Evolutionary conservation across 2,113 vertebrate species (phyloP).

Genomic region (Seriola quinqueradiata): DNA sequence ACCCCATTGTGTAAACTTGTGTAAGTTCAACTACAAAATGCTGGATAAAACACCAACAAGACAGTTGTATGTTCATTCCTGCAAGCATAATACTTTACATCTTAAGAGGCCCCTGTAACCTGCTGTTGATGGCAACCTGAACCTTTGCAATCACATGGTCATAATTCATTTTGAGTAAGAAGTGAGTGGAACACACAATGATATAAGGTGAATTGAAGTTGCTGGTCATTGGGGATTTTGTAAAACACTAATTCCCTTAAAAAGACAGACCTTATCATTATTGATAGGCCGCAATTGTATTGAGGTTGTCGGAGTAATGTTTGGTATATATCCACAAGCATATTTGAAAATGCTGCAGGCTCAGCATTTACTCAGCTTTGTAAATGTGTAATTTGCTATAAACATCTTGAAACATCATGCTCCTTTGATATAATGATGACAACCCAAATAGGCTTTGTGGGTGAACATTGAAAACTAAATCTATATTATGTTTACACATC

Average conservation of each 20-base stretch:
- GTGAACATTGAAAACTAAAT: not conserved
- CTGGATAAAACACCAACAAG: not conserved
- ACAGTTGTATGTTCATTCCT: not conserved
- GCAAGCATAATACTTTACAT: not conserved
- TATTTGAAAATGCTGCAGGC: not conserved
- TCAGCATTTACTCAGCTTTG: not conserved
- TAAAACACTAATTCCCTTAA: not conserved
- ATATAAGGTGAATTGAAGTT: not conserved
- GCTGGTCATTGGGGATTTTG: not conserved
- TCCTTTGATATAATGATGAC: not conserved
- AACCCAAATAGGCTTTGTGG: not conserved
- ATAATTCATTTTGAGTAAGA: not conserved
- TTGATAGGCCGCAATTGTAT: not conserved
- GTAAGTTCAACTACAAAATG: not conserved
- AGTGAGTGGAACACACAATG: not conserved
- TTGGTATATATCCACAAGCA: slow-evolving; percentile 2
- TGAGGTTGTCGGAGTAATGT: not conserved
- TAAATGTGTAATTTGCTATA: not conserved
- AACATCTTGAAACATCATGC: not conserved
- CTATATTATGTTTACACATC: not conserved
- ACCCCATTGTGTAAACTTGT: not conserved
- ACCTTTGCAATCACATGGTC: not conserved
- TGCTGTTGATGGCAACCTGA: not conserved
- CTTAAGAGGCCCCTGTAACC: not conserved
- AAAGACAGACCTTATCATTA: not conserved